Evolutionary conservation across 2,797 vertebrate genomes (phyloP).

Genomic region (Acestrorhynchus altus): DNA sequence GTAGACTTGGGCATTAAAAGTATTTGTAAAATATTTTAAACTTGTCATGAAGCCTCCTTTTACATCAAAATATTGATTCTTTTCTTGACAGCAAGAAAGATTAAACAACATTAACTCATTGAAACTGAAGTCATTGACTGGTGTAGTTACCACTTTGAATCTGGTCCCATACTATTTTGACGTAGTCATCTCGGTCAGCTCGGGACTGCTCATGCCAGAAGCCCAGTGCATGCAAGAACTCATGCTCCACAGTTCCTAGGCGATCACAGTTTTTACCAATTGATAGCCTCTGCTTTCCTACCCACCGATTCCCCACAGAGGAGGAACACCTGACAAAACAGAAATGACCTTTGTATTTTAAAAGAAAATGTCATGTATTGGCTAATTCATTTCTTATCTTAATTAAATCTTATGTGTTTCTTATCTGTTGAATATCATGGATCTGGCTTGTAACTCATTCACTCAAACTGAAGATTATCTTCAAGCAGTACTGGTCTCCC

Average conservation of each 20-base stretch:
- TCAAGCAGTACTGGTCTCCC: no score
- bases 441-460: no score
- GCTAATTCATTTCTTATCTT: no score
- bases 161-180: slow-evolving; percentile 83
- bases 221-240: slow-evolving; percentile 90
- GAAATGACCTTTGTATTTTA: neutral
- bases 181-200: slow-evolving; percentile 87
- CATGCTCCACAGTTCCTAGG: slow-evolving; percentile 84
- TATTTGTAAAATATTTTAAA: no score
- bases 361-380: neutral
- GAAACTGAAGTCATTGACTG: neutral
- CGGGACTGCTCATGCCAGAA: slow-evolving; percentile 94
- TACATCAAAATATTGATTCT: no score
- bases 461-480: no score
- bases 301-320: slow-evolving; percentile 78
- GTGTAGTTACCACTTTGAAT: slow-evolving; percentile 78
- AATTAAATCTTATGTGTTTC: no score
- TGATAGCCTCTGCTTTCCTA: slow-evolving; percentile 83
- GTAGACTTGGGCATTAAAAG: no score
- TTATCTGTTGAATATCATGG: no score
- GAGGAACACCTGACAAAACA: slow-evolving; percentile 83
- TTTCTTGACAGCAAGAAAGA: no score
- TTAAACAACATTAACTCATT: neutral
- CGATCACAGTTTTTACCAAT: slow-evolving; percentile 84
- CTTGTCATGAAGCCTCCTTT: no score